Base-by-base conservation (phyloP, 2,888 invertebrate genomes). In the Drosophila rellima region DNA sequence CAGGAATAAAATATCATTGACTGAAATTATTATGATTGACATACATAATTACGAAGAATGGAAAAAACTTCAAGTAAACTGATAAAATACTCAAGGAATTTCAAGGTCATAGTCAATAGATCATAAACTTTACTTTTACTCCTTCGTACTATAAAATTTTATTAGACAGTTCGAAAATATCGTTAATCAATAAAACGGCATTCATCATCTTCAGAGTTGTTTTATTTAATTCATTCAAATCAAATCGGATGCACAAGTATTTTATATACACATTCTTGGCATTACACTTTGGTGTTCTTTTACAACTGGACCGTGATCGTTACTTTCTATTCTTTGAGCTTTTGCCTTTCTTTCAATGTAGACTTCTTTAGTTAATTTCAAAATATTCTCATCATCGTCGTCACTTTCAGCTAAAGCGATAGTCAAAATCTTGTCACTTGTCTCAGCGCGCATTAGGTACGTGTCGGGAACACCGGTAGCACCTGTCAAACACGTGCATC, bases 31-130 rank as follows among this genome's bases (percentile, higher is more conserved):
- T 26, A 17, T 20, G 8, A 33, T 17, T 3, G 8, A 3, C 5
- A 31, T 20, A 10, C 18, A n/a, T n/a, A n/a, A 5, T 31, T 42
- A 6, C 40, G 26, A 31, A 31, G 18, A 13, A 18, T n/a, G 6
- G 8, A 29, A 29, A 3, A 10, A 3, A 15, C n/a, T 31, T 33
- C 11, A 54, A 40, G 18, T 54, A 42, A 54, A 42, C 6, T 31
- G 5, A 31, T 40, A 7, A 40, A 3, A 54, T 31, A 18, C 11
- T 54, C 18, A 11, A 3, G 18, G 6, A 42, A 31, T 31, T 31
- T 42, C 40, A 54, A 54, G 54, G 54, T 42, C 42, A 33, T 2
- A 20, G 15, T 20, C 31, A 42, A 20, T 42, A 40, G 18, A 31
- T 54, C 29, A 42, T 20, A 31, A 31, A 29, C 31, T 20, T 18